These are phyloP conservation scores for Mus spicilegus DNA, from an alignment of 2,113 vertebrate species.

Conservation along the genomic window DNA sequence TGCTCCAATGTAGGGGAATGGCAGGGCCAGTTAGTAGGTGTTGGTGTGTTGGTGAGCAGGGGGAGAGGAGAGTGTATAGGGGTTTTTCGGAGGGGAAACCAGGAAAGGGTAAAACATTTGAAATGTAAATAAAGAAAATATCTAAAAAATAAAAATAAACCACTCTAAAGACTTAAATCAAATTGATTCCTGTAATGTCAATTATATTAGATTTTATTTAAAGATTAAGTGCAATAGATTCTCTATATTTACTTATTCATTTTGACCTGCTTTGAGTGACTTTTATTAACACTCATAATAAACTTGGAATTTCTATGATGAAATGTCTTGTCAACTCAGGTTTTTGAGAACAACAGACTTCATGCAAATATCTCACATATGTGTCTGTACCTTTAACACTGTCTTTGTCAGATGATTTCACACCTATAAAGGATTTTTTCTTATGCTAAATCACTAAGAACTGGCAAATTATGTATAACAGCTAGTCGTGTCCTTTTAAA, in stretches of 20 bases:
- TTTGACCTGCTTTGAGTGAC: not conserved
- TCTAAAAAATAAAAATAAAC: too few species aligned
- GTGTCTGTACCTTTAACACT: rapidly evolving
- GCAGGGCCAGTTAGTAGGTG: too few species aligned
- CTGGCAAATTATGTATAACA: not conserved
- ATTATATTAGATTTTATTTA: not conserved
- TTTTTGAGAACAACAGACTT: not conserved
- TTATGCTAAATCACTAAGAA: not conserved
- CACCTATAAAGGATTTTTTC: not conserved
- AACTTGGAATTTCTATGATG: not conserved
- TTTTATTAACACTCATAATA: not conserved
- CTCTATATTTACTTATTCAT: not conserved
- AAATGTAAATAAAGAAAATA: too few species aligned
- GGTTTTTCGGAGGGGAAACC: too few species aligned
- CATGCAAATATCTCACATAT: not conserved
- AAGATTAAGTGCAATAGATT: not conserved
- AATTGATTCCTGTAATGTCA: not conserved
- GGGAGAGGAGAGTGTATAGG: too few species aligned
- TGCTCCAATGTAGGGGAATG: too few species aligned
- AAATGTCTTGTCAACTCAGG: not conserved
- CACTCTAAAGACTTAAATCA: not conserved
- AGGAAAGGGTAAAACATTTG: too few species aligned
- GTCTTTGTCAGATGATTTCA: not conserved
- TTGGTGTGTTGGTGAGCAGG: too few species aligned
- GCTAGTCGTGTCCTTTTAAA: not conserved